Evolutionary conservation across 2,797 vertebrate species (phyloP), one percentile per base, ranked within the genome.

Genomic region (Melanotaenia pygmaea): DNA sequence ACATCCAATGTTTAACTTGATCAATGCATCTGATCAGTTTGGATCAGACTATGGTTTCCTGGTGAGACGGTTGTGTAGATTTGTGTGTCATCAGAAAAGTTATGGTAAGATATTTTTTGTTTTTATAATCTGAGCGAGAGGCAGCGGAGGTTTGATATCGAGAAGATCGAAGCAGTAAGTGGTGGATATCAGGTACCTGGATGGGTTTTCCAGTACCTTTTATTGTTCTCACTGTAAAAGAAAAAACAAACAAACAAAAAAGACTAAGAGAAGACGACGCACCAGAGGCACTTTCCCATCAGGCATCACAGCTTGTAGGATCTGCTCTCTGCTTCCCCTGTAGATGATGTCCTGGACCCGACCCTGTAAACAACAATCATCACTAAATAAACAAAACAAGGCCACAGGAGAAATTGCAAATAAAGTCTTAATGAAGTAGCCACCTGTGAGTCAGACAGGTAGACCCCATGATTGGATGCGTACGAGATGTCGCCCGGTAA

Each of bases 221-320:
- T 24, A 40, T n/a, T 43, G 22, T 16, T 3, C 14, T 0, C 1
- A 43, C 56, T 59, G 54, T 24, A 28, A 22, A 35, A 2, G 12
- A 13, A 0, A 38, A 28, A 32, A 32, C 7, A 8, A 30, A 30
- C 30, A 30, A 30, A 30, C 5, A 6, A 0, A 53, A 35, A 32
- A 26, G 20, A 30, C 30, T 1, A 50, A 5, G 40, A 30, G 2
- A 11, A 0, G 5, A 16, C 12, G 18, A 75, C 78, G 0, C 89
- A 99, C 98, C 96, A 99, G 88, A 0, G 97, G 96, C 37, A 99
- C 96, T 0, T 89, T 96, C 77, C 96, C 95, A 1, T 97, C 95
- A 1, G 88, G 82, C 84, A 93, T 79, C 0, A 86, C 37, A 0
- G 96, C 96, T 59, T 47, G 90, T 28, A 76, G 90, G 65, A 99